Evolutionary conservation across 2,113 vertebrate species (phyloP).

Genomic region (Caranx melampygus): DNA sequence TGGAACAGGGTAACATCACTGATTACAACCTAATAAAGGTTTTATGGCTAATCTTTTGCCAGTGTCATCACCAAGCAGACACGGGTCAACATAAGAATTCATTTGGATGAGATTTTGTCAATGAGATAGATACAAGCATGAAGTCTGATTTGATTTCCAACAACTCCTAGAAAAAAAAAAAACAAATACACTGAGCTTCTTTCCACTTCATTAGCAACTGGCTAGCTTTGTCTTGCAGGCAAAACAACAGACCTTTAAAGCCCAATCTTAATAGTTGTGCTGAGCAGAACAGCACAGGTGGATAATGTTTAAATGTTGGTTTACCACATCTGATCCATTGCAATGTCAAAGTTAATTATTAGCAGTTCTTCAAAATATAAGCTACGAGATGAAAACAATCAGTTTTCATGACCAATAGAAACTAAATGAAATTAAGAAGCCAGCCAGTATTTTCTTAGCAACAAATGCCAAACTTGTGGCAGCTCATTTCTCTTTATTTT

Average conservation of each 20-base stretch:
- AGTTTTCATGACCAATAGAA: slow-evolving; percentile 1
- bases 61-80: not conserved
- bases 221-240: too few species aligned
- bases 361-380: slow-evolving; percentile 5
- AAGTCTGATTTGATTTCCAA: not conserved
- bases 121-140: not conserved
- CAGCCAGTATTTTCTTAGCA: slow-evolving; percentile 17
- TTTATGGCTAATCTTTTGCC: not conserved
- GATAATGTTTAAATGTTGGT: too few species aligned
- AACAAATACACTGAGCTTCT: too few species aligned
- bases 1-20: not conserved
- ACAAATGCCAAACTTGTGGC: slow-evolving; percentile 31
- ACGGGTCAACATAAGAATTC: not conserved
- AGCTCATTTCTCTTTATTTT: slow-evolving; percentile 55
- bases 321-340: not conserved
- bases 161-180: too few species aligned
- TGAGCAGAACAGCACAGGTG: too few species aligned
- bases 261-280: too few species aligned
- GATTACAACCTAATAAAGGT: not conserved
- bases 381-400: slow-evolving; percentile 13
- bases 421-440: not conserved
- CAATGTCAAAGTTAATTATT: not conserved
- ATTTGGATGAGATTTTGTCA: not conserved
- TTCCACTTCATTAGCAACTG: too few species aligned
- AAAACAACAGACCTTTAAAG: too few species aligned